These are phyloP conservation scores for Octopus bimaculoides DNA, from an alignment of 1,140 invertebrate genomes.

Conservation along the genomic window DNA sequence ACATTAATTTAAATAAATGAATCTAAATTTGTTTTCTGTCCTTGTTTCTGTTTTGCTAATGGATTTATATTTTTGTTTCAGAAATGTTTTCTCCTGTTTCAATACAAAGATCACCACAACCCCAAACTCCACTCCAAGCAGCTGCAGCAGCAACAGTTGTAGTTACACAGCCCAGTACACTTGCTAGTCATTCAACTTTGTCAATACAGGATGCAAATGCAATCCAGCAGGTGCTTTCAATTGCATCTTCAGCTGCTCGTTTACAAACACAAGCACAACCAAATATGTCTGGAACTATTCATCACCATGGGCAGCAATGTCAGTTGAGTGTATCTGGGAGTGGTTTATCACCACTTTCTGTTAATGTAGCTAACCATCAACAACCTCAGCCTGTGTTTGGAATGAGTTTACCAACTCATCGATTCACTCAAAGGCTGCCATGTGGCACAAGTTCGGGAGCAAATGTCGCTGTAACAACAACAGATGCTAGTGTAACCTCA, in stretches of 20 bases:
- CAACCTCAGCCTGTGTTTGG: neutral
- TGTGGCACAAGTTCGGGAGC: neutral
- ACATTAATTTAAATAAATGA: neutral
- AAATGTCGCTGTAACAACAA: slow-evolving; percentile 4
- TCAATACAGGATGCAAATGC: slow-evolving; percentile 10
- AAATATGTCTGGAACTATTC: slow-evolving; percentile 41
- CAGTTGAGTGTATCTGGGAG: slow-evolving; percentile 31
- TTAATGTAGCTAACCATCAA: slow-evolving; percentile 14
- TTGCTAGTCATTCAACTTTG: slow-evolving; percentile 2
- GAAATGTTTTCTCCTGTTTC: neutral
- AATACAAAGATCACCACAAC: neutral
- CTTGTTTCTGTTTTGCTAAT: neutral
- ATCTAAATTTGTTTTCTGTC: neutral
- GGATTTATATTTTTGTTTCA: neutral
- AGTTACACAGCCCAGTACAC: neutral
- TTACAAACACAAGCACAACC: slow-evolving; percentile 10
- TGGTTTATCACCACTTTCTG: slow-evolving; percentile 37
- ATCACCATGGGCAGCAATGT: slow-evolving; percentile 43
- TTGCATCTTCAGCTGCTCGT: neutral
- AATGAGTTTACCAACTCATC: slow-evolving; percentile 13
- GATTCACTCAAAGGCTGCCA: slow-evolving; percentile 1
- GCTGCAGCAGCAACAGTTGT: neutral
- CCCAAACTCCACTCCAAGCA: neutral
- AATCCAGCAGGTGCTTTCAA: neutral
- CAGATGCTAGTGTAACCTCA: neutral